These are phyloP conservation scores for Merodon equestris DNA, from an alignment of 2,888 invertebrate genomes.

Conservation along the genomic window DNA sequence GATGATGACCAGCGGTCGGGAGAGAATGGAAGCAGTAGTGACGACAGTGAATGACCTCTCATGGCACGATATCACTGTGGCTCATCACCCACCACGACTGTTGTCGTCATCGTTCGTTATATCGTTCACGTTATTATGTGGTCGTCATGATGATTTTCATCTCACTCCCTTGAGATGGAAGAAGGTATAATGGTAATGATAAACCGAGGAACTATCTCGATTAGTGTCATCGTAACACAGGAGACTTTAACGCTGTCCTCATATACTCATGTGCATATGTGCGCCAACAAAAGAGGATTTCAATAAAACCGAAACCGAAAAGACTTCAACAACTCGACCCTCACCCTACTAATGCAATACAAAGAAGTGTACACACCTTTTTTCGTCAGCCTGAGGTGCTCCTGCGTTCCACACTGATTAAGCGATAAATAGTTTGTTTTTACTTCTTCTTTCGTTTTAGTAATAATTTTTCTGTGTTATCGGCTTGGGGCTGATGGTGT, in stretches of 20 bases:
- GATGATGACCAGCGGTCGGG: conserved; percentile 17
- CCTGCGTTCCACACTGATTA: conserved; percentile 50
- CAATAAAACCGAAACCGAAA: conserved; percentile 10
- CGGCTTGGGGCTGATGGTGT: conserved; percentile 29
- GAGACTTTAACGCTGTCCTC: no score
- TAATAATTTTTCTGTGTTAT: no score
- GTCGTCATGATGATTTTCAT: not conserved
- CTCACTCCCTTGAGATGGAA: conserved; percentile 3
- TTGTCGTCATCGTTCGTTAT: not conserved
- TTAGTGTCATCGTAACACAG: conserved; percentile 14
- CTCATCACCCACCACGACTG: conserved; percentile 23
- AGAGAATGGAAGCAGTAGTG: conserved; percentile 24
- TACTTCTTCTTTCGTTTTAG: no score
- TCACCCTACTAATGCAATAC: conserved; percentile 12
- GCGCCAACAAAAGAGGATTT: no score
- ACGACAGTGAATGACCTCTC: conserved; percentile 55
- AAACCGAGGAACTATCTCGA: conserved; percentile 22
- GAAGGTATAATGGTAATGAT: conserved; percentile 22
- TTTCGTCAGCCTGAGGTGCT: conserved; percentile 18
- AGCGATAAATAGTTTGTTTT: conserved; percentile 55
- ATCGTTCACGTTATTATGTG: no score
- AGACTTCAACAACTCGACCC: conserved; percentile 24
- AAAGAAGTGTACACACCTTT: conserved; percentile 48
- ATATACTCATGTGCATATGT: no score
- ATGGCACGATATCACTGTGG: conserved; percentile 26